Base-by-base conservation (phyloP, 1,140 invertebrate genomes). In the Cecropterus lyciades region DNA sequence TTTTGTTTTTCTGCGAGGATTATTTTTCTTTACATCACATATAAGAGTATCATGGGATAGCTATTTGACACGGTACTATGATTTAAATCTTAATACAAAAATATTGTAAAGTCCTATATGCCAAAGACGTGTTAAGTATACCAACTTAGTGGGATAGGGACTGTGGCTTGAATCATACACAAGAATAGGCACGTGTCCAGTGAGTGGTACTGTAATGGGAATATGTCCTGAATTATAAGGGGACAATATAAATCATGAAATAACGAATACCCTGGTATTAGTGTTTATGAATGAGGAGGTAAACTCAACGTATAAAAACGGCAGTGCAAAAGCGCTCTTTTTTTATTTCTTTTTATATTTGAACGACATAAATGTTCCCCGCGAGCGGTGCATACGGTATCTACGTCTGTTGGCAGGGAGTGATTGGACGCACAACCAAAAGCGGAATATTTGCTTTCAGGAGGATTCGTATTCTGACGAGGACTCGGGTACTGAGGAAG, bases 391-490 rank as follows among this genome's bases (percentile, higher is more conserved):
- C 62, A 71, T 78, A 75, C 77, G 56, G 75, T 84, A 82, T 84
- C 79, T 78, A 67, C 78, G 79, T 87, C 84, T 87, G 81, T 75
- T 73, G 69, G 65, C 40, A 14, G 40, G 70, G 14, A 37, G 27
- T 33, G 14, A 63, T 65, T 67, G 73, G 75, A 75, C 57, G 66
- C 77, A 73, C 73, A 67, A 86, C 79, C 84, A 85, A 87, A 73
- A 73, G 77, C 78, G 78, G 81, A 76, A 70, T 82, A 73, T 89
- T 90, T 90, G 82, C 65, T 91, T 91, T 86, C 89, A 91, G 89
- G 89, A 91, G 89, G 89, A 91, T 86, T 90, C 87, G 66, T 89
- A 85, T 73, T 90, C 86, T 43, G 87, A 89, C 63, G 89, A 89
- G 69, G 86, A 89, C 69, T 91, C 89, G 3, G 87, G 89, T 65